A percentile compares a stretch with the other conserved stretches of the same genome.
Evolutionary conservation across 2,113 vertebrate genomes (phyloP).

Genomic region (Dunckerocampus dactyliophorus): DNA sequence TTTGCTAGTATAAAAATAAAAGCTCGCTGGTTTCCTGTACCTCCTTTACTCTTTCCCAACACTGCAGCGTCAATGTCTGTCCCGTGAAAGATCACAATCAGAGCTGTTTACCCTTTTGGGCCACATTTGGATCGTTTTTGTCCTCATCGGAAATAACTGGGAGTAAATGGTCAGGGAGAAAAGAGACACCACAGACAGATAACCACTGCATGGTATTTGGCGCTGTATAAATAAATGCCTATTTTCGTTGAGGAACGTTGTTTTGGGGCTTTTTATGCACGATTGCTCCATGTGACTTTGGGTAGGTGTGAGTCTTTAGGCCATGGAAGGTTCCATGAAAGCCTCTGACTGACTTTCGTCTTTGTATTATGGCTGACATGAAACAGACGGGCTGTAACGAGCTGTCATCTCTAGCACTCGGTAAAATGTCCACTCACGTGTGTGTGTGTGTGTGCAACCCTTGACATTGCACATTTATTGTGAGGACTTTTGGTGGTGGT

Average conservation of each 20-base stretch:
- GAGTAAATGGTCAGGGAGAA: conserved; percentile 13
- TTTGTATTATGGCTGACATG: too few relatives aligned
- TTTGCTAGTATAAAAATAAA: conserved; percentile 25
- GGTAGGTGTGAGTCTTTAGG: not conserved
- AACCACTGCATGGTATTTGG: conserved; percentile 2
- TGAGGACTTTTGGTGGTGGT: not conserved
- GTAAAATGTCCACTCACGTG: conserved; percentile 14
- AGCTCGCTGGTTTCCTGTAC: conserved; percentile 45
- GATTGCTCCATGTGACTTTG: not conserved
- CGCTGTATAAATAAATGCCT: not conserved
- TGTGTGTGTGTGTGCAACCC: conserved; percentile 1
- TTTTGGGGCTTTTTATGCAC: not conserved
- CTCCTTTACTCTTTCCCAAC: conserved; percentile 16
- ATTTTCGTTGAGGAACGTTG: not conserved
- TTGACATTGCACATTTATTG: too few relatives aligned
- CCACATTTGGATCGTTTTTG: conserved; percentile 34
- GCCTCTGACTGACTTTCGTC: not conserved
- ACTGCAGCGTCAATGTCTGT: conserved; percentile 24
- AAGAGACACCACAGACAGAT: conserved; percentile 6
- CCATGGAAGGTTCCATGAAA: too few relatives aligned
- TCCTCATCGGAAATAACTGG: conserved; percentile 43
- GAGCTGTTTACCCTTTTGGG: conserved; percentile 42
- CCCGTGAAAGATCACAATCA: conserved; percentile 37
- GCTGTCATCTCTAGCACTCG: conserved; percentile 46
- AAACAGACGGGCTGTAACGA: conserved; percentile 33